Evolutionary conservation across 2,888 invertebrate genomes (phyloP).

Genomic region (Ligdia adustata): DNA sequence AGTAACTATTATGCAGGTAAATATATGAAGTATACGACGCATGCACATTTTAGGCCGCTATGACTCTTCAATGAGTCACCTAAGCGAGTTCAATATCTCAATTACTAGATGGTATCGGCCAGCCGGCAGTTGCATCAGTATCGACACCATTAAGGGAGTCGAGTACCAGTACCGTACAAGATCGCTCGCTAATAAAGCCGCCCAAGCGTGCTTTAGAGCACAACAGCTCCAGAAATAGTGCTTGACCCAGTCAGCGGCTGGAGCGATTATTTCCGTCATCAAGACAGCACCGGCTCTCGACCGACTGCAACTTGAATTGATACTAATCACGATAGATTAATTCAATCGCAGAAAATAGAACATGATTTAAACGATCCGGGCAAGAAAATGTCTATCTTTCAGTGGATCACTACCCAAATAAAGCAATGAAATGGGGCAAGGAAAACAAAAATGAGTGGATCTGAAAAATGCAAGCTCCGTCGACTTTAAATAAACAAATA

Average conservation of each 20-base stretch:
- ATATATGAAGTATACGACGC: not conserved
- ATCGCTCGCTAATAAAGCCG: slow-evolving; percentile 63
- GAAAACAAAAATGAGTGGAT: slow-evolving; percentile 1
- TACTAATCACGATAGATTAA: slow-evolving; percentile 57
- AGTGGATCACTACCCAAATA: no score
- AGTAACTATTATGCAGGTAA: slow-evolving; percentile 6
- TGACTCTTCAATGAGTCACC: slow-evolving; percentile 12
- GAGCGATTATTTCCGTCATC: slow-evolving; percentile 82
- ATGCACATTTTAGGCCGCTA: not conserved
- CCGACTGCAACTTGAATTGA: slow-evolving; percentile 50
- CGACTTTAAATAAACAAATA: no score
- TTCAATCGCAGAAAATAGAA: slow-evolving; percentile 40
- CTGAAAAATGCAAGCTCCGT: slow-evolving; percentile 10
- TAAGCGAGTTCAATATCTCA: slow-evolving; percentile 25
- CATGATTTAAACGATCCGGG: slow-evolving; percentile 9
- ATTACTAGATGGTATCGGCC: slow-evolving; percentile 29
- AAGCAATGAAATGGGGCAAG: no score
- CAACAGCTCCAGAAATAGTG: slow-evolving; percentile 78
- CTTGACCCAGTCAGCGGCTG: slow-evolving; percentile 80
- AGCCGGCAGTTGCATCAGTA: slow-evolving; percentile 46
- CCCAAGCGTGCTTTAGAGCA: slow-evolving; percentile 68
- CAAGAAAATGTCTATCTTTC: not conserved
- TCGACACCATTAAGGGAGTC: slow-evolving; percentile 54
- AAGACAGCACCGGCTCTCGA: slow-evolving; percentile 54
- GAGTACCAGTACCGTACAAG: slow-evolving; percentile 51